Percentiles rank a stretch among this genome's conserved stretches.
Conservation (phyloP, 2,113 vertebrate species). For the Coptodon rendalli region DNA sequence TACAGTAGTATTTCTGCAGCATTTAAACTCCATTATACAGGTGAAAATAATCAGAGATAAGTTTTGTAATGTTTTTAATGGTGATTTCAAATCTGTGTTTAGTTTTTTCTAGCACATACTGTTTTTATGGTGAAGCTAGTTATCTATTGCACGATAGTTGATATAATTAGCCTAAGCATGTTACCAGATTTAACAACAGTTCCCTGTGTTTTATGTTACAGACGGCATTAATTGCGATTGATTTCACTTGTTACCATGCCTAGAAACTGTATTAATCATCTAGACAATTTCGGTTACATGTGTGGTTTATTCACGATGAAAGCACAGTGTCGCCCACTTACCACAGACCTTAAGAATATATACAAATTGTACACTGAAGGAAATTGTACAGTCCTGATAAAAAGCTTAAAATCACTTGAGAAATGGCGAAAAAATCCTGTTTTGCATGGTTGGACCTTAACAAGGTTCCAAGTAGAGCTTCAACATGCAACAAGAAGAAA, state of each 20-base stretch:
- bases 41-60: neutral
- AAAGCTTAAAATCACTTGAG: neutral
- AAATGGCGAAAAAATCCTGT: accelerated
- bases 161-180: neutral
- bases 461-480: neutral
- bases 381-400: neutral
- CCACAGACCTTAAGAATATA: neutral
- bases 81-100: neutral
- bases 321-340: accelerated
- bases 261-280: neutral
- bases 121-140: neutral
- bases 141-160: accelerated
- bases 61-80: neutral
- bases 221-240: neutral
- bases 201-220: accelerated
- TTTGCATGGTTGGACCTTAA: neutral
- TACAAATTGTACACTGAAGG: neutral
- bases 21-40: neutral
- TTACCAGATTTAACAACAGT: neutral
- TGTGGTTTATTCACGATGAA: accelerated
- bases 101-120: neutral
- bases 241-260: neutral
- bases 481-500: neutral
- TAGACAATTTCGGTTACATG: neutral
- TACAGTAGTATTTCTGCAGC: neutral